Percentiles rank a stretch among this genome's conserved stretches.
phyloP scores from a whole-genome alignment of 2,797 vertebrate species.

The Xerus rutilus region DNA sequence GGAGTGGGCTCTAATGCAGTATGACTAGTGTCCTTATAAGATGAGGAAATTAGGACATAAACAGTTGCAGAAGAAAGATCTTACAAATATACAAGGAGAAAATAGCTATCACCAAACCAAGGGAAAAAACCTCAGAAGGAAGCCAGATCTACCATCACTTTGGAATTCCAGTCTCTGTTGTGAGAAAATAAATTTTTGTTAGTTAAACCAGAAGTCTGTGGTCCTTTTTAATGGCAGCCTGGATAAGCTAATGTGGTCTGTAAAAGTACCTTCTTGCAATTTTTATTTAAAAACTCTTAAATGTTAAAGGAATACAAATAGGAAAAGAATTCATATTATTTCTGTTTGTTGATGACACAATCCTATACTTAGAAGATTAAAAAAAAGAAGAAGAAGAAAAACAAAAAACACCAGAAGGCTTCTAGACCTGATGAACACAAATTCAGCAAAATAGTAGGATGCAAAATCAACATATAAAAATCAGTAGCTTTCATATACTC shows the following conservation, averaged over 20 bases:
- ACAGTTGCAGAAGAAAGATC: background rate
- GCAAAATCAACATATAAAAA: too few relatives aligned
- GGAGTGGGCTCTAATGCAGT: background rate
- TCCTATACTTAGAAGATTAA: too few relatives aligned
- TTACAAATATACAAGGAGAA: background rate
- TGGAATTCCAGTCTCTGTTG: background rate
- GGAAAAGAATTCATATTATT: too few relatives aligned
- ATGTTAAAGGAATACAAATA: too few relatives aligned
- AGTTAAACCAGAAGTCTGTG: background rate
- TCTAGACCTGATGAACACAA: too few relatives aligned
- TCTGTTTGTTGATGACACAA: too few relatives aligned
- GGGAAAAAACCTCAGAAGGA: background rate
- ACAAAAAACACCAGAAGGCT: too few relatives aligned
- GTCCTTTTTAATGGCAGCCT: background rate
- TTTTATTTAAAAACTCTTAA: constrained; percentile 18
- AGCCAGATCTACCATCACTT: background rate
- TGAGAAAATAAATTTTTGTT: background rate
- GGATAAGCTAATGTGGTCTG: background rate
- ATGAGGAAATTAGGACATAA: background rate
- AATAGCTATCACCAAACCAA: background rate
- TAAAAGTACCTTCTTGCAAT: background rate
- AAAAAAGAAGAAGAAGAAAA: too few relatives aligned
- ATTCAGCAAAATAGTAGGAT: too few relatives aligned
- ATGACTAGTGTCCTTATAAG: background rate
- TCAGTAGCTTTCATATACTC: too few relatives aligned